Evolutionary conservation across 2,797 vertebrate species (phyloP), one percentile per base, ranked within the genome.

Genomic region (Acomys russatus): DNA sequence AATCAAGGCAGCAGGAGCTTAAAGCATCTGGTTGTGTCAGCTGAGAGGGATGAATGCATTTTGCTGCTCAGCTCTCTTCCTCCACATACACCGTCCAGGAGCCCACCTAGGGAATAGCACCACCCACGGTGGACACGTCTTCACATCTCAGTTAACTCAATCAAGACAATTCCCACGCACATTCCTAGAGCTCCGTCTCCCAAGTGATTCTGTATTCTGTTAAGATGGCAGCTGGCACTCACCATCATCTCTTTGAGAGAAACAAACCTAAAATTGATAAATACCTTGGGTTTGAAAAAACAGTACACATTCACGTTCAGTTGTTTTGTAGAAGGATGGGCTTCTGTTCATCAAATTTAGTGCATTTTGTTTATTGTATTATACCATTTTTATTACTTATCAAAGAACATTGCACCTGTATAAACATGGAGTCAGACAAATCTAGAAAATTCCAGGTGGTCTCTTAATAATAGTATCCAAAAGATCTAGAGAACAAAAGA

Each of bases 181-280:
- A 51, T 54, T 20, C 83, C 44, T 44, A 70, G 64, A 54, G 9
- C 38, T 10, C 44, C 30, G 4, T 68, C 30, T 51, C 28, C 15
- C 18, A 66, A 18, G 44, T 15, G 18, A 85, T 6, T 66, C 28
- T 66, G 14, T 68, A 51, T 25, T 71, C 22, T 56, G 49, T 54
- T 49, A 56, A 54, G 3, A 7, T 56, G n/a, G 35, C 85, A 10
- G 25, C 35, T 56, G 70, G 18, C 68, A 35, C 30, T 70, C 11
- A 14, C 20, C 33, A 0, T 25, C 22, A 17, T 71, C 51, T 71
- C 12, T 56, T 38, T 71, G 35, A 51, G 64, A 70, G 83, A 68
- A 23, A 15, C 83, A 35, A 28, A 80, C 44, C 80, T 94, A 59
- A 77, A 89, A 88, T 73, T 84, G 94, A 54, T 79, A 63, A 91